Evolutionary conservation across 2,888 invertebrate species (phyloP), one percentile per base, ranked within the genome.

Genomic region (Cheilosia impressa): DNA sequence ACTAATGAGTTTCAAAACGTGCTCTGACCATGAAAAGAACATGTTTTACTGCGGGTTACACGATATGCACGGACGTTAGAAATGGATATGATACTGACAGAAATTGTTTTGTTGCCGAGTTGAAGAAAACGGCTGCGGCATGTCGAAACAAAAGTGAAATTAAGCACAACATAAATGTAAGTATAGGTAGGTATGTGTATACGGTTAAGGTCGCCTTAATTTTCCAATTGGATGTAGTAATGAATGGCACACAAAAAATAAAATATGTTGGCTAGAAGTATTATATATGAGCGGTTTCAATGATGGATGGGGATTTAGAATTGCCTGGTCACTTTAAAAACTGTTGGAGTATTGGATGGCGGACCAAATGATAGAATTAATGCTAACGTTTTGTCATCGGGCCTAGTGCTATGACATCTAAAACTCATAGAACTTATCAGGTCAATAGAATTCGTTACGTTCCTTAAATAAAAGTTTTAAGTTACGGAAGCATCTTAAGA

Each of bases 21-120:
- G 84, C 58, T 55, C 41, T 84, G 84, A 50, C 75, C 79, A 79
- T 84, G 84, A 66, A 79, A 79, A 69, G 27, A 71, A 71, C 79
- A 79, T 79, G 84, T 79, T 79, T 65, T 66, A 60, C 69, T 76
- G 60, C 75, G 75, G 43, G 38, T 31, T n/a, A 27, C 10, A n/a
- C 45, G 22, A 47, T 38, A 17, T 63, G 17, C 45, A 34, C n/a
- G 31, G 13, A 17, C 19, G 55, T 57, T 75, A 63, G 63, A 69
- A 65, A 69, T 57, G 55, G 68, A 63, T 68, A 75, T 63, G 63
- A 62, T 81, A 75, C 75, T 81, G 75, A 57, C 63, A 65, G 55
- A 57, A 52, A 75, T 76, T 58, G 71, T 47, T 65, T 69, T 7
- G 43, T 27, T 52, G 10, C 45, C 43, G 53, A 34, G 38, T 22